Percentiles rank a stretch among this genome's conserved stretches.
phyloP scores from a whole-genome alignment of 2,888 invertebrate species.

The Eupithecia inturbata region DNA sequence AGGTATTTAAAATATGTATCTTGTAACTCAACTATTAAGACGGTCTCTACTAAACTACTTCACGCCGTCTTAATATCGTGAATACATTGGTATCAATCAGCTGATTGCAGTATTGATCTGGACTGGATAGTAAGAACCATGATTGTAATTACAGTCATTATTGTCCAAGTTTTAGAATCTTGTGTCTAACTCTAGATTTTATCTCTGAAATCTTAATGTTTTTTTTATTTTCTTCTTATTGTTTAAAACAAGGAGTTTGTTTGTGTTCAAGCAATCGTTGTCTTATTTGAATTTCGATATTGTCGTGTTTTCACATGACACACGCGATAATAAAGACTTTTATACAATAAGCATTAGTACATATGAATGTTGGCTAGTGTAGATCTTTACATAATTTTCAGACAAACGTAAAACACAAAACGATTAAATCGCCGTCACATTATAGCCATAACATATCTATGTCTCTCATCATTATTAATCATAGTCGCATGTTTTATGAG shows the following conservation, averaged over 20 bases:
- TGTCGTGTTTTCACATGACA: conserved; percentile 43
- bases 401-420: background rate
- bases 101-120: background rate
- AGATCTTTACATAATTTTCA: background rate
- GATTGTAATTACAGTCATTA: background rate
- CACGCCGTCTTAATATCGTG: too few species aligned
- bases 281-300: conserved; percentile 27
- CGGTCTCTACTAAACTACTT: background rate
- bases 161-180: background rate
- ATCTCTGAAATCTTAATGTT: background rate
- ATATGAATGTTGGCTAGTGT: background rate
- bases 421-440: background rate
- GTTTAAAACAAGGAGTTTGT: background rate
- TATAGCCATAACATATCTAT: background rate
- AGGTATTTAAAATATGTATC: too few species aligned
- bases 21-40: too few species aligned
- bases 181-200: background rate
- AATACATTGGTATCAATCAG: too few species aligned
- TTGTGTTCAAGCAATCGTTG: background rate
- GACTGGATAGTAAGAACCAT: background rate
- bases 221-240: background rate
- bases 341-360: conserved; percentile 8
- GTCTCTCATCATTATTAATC: too few species aligned
- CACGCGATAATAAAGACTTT: conserved; percentile 25
- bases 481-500: too few species aligned